Conservation (phyloP, 2,888 invertebrate species). For the Drosophila meridionalis region DNA sequence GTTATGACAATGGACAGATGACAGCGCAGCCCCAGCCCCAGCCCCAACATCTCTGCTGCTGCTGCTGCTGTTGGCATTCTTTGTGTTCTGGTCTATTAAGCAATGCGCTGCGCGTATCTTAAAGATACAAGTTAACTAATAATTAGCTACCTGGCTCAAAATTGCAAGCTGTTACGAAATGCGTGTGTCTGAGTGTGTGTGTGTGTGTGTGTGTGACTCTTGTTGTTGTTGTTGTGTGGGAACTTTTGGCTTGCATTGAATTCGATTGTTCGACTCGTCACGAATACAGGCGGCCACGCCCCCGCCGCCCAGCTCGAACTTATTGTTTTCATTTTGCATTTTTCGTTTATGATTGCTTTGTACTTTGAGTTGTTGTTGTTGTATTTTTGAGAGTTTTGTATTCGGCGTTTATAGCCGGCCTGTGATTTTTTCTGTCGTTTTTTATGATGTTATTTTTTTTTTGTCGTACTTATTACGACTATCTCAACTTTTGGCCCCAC, state of each 20-base stretch:
- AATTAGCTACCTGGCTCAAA: constrained; percentile 69
- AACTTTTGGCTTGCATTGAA: constrained; percentile 58
- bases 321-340: constrained; percentile 70
- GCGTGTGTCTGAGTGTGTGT: constrained; percentile 38
- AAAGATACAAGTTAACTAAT: constrained; percentile 81
- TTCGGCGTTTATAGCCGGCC: constrained; percentile 70
- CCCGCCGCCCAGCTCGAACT: constrained; percentile 53
- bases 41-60: background rate
- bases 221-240: constrained; percentile 43
- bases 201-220: constrained; percentile 20
- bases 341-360: constrained; percentile 73
- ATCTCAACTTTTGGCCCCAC: constrained; percentile 73
- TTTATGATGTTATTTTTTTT: constrained; percentile 1
- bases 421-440: constrained; percentile 60
- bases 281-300: constrained; percentile 19
- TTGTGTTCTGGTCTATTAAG: constrained; percentile 76
- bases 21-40: background rate
- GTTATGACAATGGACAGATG: constrained; percentile 72
- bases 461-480: constrained; percentile 51
- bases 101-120: constrained; percentile 72
- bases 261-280: constrained; percentile 59
- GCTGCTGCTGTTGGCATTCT: constrained; percentile 20
- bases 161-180: constrained; percentile 78
- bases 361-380: constrained; percentile 57
- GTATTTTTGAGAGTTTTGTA: constrained; percentile 31